Base-by-base conservation (phyloP, 2,113 vertebrate species). In the Coreoperca whiteheadi region DNA sequence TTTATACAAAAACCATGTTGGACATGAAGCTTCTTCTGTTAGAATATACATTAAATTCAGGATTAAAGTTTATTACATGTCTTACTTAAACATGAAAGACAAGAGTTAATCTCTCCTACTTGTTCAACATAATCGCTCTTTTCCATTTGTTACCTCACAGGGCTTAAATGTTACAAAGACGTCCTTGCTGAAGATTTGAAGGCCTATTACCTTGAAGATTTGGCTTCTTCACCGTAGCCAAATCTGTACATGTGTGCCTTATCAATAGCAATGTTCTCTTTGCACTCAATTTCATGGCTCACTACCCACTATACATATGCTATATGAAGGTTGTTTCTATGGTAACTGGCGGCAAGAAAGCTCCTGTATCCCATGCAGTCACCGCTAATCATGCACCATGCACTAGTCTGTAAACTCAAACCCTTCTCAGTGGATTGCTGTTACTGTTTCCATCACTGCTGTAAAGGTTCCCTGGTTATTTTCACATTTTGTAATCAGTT, bases 401-500 rank as follows among this genome's bases (percentile, higher is more conserved):
- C 8, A n/a, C 64, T 28, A 28, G 6, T 30, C 23, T 50, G 57
- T 83, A n/a, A 59, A 79, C 7, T 53, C 18, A 32, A 79, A 74
- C 34, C 30, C 70, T 56, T n/a, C 32, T 39, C 69, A 48, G 53
- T 54, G 23, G 20, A 21, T 50, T 37, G 12, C 18, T 41, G 9
- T 59, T 56, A 43, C 37, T 68, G 53, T 80, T 64, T 76, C 53
- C 10, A 20, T 56, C 6, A 8, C n/a, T 74, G 61, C 61, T 81
- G 65, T 64, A 61, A 65, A 72, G 41, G 50, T 30, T 64, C 63
- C 53, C 73, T 79, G 72, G 57, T 78, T 86, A 64, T 87, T 83
- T 71, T 84, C 70, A 74, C 28, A 39, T 74, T 64, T 23, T 80
- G 20, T 88, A 82, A 91, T 83, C 43, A 43, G 65, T 85, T 91